Conservation (phyloP, 1,140 invertebrate genomes). For the Amyelois transitella region DNA sequence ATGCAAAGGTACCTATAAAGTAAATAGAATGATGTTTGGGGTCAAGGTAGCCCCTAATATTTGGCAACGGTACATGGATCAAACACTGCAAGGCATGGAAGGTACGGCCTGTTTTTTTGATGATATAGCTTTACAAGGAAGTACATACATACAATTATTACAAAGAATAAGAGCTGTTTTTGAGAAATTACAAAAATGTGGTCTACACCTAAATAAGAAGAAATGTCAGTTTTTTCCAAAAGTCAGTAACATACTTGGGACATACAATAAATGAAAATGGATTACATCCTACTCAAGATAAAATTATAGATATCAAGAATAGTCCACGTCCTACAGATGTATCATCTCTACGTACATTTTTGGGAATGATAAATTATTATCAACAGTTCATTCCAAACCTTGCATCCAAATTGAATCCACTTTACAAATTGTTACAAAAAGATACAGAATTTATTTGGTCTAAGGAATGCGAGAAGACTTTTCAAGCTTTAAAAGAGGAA, state of each 20-base stretch:
- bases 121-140: slow-evolving; percentile 1
- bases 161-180: background rate
- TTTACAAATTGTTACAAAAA: too few species aligned
- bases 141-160: background rate
- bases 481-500: too few species aligned
- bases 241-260: slow-evolving; percentile 17
- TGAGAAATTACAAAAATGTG: slow-evolving; percentile 8
- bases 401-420: too few species aligned
- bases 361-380: background rate
- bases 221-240: too few species aligned
- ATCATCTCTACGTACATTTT: background rate
- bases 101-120: background rate
- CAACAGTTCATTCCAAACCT: slow-evolving; percentile 1
- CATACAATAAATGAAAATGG: slow-evolving; percentile 15
- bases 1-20: too few species aligned
- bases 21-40: too few species aligned
- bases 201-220: too few species aligned
- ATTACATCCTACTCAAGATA: slow-evolving; percentile 6
- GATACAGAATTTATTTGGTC: too few species aligned
- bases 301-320: too few species aligned
- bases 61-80: too few species aligned
- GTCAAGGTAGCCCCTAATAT: too few species aligned
- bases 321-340: background rate
- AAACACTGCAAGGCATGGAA: background rate
- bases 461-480: too few species aligned